phyloP scores from a whole-genome alignment of 2,113 vertebrate genomes.

The Elephantulus edwardii region DNA sequence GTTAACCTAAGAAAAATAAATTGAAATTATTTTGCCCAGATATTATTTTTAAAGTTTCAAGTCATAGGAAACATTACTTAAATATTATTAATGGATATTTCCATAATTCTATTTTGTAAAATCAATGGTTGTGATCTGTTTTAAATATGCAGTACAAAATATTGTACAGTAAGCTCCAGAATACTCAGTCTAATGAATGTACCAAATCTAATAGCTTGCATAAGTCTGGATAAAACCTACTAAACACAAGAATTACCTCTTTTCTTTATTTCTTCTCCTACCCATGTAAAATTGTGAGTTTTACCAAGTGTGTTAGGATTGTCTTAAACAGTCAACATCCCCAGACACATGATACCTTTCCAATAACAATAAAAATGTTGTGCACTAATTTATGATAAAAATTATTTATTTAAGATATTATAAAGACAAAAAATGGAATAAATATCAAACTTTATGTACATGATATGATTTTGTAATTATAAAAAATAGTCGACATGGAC shows the following conservation, averaged over 20 bases:
- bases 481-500: background rate
- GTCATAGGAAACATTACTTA: background rate
- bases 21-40: background rate
- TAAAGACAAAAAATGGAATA: background rate
- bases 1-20: background rate
- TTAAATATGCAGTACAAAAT: background rate
- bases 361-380: background rate
- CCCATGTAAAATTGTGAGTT: too few relatives aligned
- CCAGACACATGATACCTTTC: background rate
- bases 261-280: background rate
- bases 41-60: conserved; percentile 6
- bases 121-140: background rate
- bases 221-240: background rate
- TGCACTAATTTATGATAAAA: background rate
- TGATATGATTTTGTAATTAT: background rate
- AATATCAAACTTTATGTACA: background rate
- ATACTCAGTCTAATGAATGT: background rate
- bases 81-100: background rate
- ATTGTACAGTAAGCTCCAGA: background rate
- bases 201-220: background rate
- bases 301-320: background rate
- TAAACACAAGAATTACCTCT: background rate
- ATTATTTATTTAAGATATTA: background rate
- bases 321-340: background rate
- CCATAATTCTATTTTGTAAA: background rate